Conservation (phyloP, 2,888 invertebrate species). For the Athalia rosae region DNA sequence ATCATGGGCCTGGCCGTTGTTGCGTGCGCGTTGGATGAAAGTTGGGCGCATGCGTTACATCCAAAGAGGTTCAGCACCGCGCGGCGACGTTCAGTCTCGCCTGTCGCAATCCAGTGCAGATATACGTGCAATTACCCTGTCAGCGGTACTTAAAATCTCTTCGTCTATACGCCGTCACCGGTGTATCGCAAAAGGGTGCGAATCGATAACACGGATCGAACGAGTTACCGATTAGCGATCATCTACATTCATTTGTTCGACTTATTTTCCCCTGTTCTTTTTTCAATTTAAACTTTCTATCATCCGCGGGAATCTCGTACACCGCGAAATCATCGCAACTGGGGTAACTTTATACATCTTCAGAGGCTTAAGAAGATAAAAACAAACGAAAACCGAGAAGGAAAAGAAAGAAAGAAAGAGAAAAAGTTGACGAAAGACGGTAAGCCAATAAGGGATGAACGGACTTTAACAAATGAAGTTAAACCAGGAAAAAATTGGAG, state of each 20-base stretch:
- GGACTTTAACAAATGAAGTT: not conserved
- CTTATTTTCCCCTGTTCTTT: not conserved
- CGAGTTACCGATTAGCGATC: not conserved
- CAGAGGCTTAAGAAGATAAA: not conserved
- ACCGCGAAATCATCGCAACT: not conserved
- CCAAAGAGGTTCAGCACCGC: conserved; percentile 53
- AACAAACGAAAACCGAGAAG: not conserved
- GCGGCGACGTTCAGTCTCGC: conserved; percentile 71
- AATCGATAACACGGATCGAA: conserved; percentile 30
- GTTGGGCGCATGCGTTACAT: conserved; percentile 61
- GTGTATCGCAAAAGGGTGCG: not conserved
- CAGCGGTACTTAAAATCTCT: conserved; percentile 53
- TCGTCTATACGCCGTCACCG: conserved; percentile 30
- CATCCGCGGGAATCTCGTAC: not conserved
- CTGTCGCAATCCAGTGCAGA: conserved; percentile 68
- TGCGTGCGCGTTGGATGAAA: conserved; percentile 41
- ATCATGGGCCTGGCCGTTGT: conserved; percentile 47
- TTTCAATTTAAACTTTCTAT: not conserved
- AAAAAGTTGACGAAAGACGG: not conserved
- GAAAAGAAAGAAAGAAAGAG: not conserved
- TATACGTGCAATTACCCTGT: conserved; percentile 68
- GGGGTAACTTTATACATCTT: not conserved
- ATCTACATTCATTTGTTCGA: not conserved
- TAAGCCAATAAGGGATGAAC: too few relatives aligned
- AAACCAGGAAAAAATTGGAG: not conserved